Base-by-base conservation (phyloP, 2,797 vertebrate genomes). In the Cottoperca gobio region DNA sequence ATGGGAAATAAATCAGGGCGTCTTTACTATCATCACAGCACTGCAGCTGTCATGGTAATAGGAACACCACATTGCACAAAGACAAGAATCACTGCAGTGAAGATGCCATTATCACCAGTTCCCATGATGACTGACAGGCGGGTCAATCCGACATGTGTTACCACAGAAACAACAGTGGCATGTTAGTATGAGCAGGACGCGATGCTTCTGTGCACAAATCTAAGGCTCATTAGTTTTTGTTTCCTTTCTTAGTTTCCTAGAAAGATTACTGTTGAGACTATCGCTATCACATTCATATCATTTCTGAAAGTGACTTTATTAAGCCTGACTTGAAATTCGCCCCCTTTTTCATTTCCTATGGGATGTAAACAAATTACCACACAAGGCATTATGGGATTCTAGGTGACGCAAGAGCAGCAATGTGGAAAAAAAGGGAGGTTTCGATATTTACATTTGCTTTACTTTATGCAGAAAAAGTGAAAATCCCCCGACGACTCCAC, bases 1-100 rank as follows among this genome's bases (percentile, higher is more conserved):
- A 62, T 59, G 70, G 76, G 65, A 67, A 54, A 74, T 43, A 35
- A 59, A 55, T 52, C 54, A 33, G 9, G 31, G 52, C 60, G 28
- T 40, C 62, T 33, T 61, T 21, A 19, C 52, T 23, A 23, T 19
- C 21, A 52, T 45, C 26, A 65, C 17, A 58, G 13, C 57, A 19
- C 52, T 12, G 28, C n/a, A 59, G 26, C 17, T 23, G 9, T 39
- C 67, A 45, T 42, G 37, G 60, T 14, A 49, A 67, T 31, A 43
- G 17, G 26, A 3, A 63, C 17, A n/a, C 1, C 24, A 46, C 35
- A 62, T 3, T 21, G 57, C 72, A 58, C 9, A 5, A 6, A 37
- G 21, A 64, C 17, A 45, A 50, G 13, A 16, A 31, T 28, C 2
- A 7, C 16, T 26, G 16, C 12, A 43, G 43, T n/a, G 2, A 72